A percentile compares a stretch with the other conserved stretches of the same genome.
Evolutionary conservation across 2,113 vertebrate species (phyloP).

Genomic region (Grallaria varia): DNA sequence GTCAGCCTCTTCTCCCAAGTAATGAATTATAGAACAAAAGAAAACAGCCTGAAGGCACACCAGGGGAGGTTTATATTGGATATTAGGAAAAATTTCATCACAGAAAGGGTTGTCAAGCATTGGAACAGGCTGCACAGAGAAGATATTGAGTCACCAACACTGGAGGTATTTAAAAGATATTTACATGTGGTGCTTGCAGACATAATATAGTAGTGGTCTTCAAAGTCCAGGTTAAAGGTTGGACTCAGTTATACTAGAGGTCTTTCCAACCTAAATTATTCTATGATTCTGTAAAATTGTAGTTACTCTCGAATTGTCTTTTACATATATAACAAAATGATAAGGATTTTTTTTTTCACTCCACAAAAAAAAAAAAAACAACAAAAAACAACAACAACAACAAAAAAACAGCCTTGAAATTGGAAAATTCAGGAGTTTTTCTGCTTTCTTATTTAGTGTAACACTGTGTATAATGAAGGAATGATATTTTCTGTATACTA

Average conservation of each 20-base stretch:
- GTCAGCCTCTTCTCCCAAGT: neutral
- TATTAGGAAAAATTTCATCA: neutral
- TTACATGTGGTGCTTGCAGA: neutral
- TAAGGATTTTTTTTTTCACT: neutral
- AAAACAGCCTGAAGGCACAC: neutral
- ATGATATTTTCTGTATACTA: neutral
- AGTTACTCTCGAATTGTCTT: neutral
- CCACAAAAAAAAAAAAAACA: neutral
- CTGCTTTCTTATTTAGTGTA: neutral
- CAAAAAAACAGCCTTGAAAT: neutral
- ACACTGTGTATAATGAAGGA: neutral
- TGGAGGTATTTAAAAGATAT: neutral
- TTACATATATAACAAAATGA: neutral
- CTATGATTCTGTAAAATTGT: neutral
- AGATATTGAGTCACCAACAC: neutral
- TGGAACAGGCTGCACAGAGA: neutral
- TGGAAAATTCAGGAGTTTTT: neutral
- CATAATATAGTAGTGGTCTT: neutral
- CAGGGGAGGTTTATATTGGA: neutral
- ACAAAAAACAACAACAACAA: no score
- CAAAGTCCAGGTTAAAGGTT: neutral
- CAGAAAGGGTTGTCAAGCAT: neutral
- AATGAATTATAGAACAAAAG: neutral
- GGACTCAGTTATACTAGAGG: neutral
- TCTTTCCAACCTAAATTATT: neutral